phyloP scores from a whole-genome alignment of 2,888 invertebrate species.

The Archips xylosteana region DNA sequence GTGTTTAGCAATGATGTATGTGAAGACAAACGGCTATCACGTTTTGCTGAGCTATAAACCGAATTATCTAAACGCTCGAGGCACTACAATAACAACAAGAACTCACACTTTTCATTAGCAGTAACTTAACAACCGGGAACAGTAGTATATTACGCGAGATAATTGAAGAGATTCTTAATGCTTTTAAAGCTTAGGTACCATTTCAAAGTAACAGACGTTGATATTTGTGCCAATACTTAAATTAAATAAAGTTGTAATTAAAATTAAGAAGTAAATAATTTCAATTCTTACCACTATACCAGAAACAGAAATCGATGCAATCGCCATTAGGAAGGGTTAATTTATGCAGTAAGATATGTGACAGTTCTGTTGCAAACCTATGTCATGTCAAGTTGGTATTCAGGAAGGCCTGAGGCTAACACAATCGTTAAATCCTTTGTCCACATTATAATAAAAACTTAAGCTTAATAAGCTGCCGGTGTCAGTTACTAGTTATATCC shows the following conservation, averaged over 20 bases:
- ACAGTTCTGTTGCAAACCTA: slow-evolving; percentile 63
- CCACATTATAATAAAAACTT: slow-evolving; percentile 21
- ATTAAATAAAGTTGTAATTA: neutral
- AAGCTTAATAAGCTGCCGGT: slow-evolving; percentile 50
- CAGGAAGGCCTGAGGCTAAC: slow-evolving; percentile 56
- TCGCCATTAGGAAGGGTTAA: slow-evolving; percentile 52
- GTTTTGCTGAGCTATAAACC: slow-evolving; percentile 55
- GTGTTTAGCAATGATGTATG: slow-evolving; percentile 16
- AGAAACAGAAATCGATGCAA: slow-evolving; percentile 49
- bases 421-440: slow-evolving; percentile 31
- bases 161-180: slow-evolving; percentile 55
- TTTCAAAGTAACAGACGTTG: slow-evolving; percentile 5
- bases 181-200: slow-evolving; percentile 47
- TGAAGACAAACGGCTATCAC: slow-evolving; percentile 44
- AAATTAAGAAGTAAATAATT: neutral
- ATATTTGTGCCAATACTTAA: neutral
- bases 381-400: slow-evolving; percentile 63
- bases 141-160: slow-evolving; percentile 55
- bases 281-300: neutral
- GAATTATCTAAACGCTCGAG: slow-evolving; percentile 58
- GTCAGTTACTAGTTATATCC: slow-evolving; percentile 67
- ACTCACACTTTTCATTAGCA: slow-evolving; percentile 74
- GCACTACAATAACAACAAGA: slow-evolving; percentile 67
- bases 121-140: slow-evolving; percentile 69
- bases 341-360: slow-evolving; percentile 46